Percentiles rank a stretch among this genome's conserved stretches.
Conservation (phyloP, 2,888 invertebrate species). For the Mimumesa dahlbomi region DNA sequence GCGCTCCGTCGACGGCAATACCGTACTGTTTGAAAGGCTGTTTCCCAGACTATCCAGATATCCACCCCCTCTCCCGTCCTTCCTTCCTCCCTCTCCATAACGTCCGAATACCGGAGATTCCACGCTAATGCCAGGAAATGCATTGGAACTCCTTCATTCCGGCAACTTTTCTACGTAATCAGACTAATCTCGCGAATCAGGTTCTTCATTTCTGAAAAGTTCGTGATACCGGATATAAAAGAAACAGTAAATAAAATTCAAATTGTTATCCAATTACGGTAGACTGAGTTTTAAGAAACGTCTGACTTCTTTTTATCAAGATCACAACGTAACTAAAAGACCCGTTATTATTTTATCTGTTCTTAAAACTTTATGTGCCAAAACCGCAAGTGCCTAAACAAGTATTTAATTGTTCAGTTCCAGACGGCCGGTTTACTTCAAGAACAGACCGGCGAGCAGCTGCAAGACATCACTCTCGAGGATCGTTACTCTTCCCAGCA, state of each 20-base stretch:
- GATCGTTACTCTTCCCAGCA: conserved; percentile 81
- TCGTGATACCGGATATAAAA: background rate
- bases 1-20: conserved; percentile 43
- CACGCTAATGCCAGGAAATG: conserved; percentile 17
- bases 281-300: too few relatives aligned
- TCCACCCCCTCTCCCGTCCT: conserved; percentile 6
- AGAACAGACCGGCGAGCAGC: conserved; percentile 77
- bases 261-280: too few relatives aligned
- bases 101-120: conserved; percentile 40
- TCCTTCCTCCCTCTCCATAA: background rate
- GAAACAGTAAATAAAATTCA: too few relatives aligned
- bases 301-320: too few relatives aligned
- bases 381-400: too few relatives aligned
- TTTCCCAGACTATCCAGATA: conserved; percentile 14
- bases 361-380: too few relatives aligned
- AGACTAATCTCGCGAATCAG: background rate
- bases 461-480: conserved; percentile 80
- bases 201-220: conserved; percentile 21
- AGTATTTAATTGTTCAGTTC: conserved; percentile 73
- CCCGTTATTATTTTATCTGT: too few relatives aligned
- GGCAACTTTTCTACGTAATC: conserved; percentile 12
- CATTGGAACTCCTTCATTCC: conserved; percentile 11
- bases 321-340: too few relatives aligned
- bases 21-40: conserved; percentile 19
- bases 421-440: conserved; percentile 78